Conservation (phyloP, 2,888 invertebrate species). For the Epirrhoe alternata region DNA sequence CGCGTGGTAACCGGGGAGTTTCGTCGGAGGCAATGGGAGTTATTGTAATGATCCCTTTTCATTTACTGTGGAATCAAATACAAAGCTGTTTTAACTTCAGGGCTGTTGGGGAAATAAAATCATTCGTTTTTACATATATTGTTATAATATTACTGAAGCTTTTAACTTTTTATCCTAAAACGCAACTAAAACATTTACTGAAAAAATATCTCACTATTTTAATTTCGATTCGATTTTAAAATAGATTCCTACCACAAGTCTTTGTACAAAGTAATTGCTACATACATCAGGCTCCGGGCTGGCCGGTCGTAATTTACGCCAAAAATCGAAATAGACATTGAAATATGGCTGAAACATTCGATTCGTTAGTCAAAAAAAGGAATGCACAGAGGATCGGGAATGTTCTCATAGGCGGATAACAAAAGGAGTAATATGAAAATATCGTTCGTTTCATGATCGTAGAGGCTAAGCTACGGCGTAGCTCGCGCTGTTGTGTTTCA, state of each 20-base stretch:
- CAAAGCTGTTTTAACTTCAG: constrained; percentile 4
- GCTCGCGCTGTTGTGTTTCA: constrained; percentile 64
- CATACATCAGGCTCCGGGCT: constrained; percentile 34
- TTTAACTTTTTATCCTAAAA: not conserved
- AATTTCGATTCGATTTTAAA: constrained; percentile 11
- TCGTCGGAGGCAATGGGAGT: constrained; percentile 21
- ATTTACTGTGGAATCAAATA: not conserved
- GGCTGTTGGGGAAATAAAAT: constrained; percentile 4
- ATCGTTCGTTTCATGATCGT: constrained; percentile 72
- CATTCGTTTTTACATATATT: not conserved
- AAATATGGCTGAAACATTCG: constrained; percentile 73
- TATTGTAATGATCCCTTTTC: constrained; percentile 30
- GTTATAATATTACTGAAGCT: not conserved
- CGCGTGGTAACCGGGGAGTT: constrained; percentile 38
- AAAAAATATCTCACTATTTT: constrained; percentile 1
- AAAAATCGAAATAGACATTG: constrained; percentile 56
- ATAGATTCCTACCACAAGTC: constrained; percentile 21
- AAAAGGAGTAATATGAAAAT: constrained; percentile 76
- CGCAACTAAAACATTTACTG: not conserved
- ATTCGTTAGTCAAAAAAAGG: constrained; percentile 79
- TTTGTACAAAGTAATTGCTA: constrained; percentile 34
- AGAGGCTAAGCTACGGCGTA: constrained; percentile 43
- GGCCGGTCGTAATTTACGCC: constrained; percentile 35
- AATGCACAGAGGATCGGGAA: constrained; percentile 73
- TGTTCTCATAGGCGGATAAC: constrained; percentile 76